Evolutionary conservation across 2,888 invertebrate genomes (phyloP), one percentile per base, ranked within the genome.

Genomic region (Eupithecia pulchellata): DNA sequence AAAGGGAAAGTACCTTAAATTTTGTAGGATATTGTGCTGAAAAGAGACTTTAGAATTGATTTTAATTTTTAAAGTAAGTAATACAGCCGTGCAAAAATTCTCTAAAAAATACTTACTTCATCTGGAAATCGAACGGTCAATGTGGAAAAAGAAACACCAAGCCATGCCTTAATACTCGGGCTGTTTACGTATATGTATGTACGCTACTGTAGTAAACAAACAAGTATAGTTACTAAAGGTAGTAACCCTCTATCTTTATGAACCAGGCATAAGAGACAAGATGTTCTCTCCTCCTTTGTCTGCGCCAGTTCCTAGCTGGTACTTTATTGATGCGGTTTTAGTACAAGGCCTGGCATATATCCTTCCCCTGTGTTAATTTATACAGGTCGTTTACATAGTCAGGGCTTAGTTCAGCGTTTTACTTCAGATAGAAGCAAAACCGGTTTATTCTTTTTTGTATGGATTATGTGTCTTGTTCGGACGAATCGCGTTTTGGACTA

Each of bases 261-360:
- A 17, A 0, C 29, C 57, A 57, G 57, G 14, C 57, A 29, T 57
- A 20, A 25, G 30, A 17, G n/a, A 64, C 55, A 58, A 58, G 20
- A 52, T 47, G n/a, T 62, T 27, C 8, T 17, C 2, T 34, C 36
- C 27, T 30, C 52, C 60, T 52, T 60, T 60, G 60, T 39, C 55
- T 42, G 17, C 39, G 52, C 36, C 36, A 34, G 66, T 64, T 47
- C 30, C 62, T 20, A 17, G 14, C 62, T 64, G 47, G 70, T 64
- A 39, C 52, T 71, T 71, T 71, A 71, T 67, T 25, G 64, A 39
- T 65, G 69, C 39, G 71, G 68, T 68, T 68, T 39, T 9, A 25
- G 47, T 34, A 71, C 68, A 65, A 66, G 66, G 47, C 66, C 58
- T 42, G 57, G 58, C 62, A 36, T 34, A 61, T 60, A 36, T 39